A percentile compares a stretch with the other conserved stretches of the same genome.
phyloP scores from a whole-genome alignment of 2,797 vertebrate genomes.

The Paramormyrops hopkinsi region DNA sequence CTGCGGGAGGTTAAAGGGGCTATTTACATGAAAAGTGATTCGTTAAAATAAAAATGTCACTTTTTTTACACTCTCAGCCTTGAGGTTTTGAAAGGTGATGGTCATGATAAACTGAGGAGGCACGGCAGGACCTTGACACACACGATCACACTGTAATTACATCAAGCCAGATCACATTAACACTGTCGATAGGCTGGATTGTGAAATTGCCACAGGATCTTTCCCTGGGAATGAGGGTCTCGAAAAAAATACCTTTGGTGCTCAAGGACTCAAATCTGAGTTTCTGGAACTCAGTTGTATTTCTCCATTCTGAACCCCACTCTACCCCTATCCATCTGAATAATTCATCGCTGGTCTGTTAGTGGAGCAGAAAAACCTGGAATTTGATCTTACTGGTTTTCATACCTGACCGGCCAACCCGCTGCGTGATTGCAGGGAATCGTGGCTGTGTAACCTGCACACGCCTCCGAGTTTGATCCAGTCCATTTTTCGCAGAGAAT shows the following conservation, averaged over 20 bases:
- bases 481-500: background rate
- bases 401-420: background rate
- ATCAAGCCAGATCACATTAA: background rate
- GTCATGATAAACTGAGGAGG: background rate
- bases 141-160: background rate
- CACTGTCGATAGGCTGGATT: background rate
- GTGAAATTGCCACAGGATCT: background rate
- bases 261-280: background rate
- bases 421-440: background rate
- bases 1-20: background rate
- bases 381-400: background rate
- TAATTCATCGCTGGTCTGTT: background rate
- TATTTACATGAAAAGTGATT: background rate
- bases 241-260: background rate
- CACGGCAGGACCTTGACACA: background rate
- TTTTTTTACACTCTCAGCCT: background rate
- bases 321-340: background rate
- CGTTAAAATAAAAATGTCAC: background rate
- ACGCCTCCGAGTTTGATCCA: background rate
- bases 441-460: background rate
- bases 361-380: background rate
- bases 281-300: background rate
- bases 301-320: background rate
- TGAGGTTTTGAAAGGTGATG: background rate
- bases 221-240: background rate